Evolutionary conservation across 2,888 invertebrate genomes (phyloP), one percentile per base, ranked within the genome.

Genomic region (Melitaea athalia): DNA sequence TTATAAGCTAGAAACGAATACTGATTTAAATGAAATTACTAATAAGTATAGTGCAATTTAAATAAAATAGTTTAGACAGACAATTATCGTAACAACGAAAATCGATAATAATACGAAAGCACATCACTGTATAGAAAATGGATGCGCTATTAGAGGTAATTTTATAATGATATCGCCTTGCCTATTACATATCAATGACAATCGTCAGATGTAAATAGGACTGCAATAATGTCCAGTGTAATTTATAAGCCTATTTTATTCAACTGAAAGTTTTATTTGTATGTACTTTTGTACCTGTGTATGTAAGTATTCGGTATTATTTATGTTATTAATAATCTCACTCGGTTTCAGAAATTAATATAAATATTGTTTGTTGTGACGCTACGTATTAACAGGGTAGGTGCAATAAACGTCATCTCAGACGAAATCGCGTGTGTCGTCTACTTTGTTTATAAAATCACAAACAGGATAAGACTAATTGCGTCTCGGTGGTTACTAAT

Each of bases 61-160:
- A n/a, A 17, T 50, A 50, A 50, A 17, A n/a, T 24, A 11, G n/a
- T 52, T 52, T 52, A 10, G 11, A 55, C 7, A 31, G 14, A 10
- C 7, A 7, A 12, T 33, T 55, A 55, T 33, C 53, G 53, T 43
- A 50, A 11, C 6, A 4, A 38, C 47, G n/a, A 42, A 49, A n/a
- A 62, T 64, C 38, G 59, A 67, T 70, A 33, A 63, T 65, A 49
- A 63, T 55, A 67, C n/a, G 24, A 49, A 14, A 38, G 49, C 49
- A 53, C 63, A 11, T 70, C 64, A 66, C 61, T 69, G 38, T 38
- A 70, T 52, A 60, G n/a, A 15, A 59, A 62, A 50, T 61, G 64
- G 59, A 59, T 55, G 50, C 49, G 71, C 72, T 67, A 76, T 77
- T 76, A 77, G 43, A 77, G 60, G 72, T 74, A 76, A 78, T 78